These are phyloP conservation scores for Turritopsis dohrnii DNA, from an alignment of 30 jellyfish, hydroid and myxozoan species.

Conservation along the genomic window DNA sequence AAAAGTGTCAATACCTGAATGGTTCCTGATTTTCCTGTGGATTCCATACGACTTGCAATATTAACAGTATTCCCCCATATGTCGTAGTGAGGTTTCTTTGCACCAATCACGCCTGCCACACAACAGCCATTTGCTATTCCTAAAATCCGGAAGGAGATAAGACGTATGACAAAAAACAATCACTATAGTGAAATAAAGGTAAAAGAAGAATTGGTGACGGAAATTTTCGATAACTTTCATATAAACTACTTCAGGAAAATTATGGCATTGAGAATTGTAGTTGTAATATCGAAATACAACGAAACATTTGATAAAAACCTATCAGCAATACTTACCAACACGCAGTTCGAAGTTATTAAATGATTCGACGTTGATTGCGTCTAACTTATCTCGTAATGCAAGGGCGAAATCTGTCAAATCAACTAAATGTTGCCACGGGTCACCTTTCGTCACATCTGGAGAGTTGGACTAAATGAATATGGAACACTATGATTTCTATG, in stretches of 20 bases:
- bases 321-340: constrained; percentile 62
- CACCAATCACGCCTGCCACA: constrained; percentile 99
- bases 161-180: no score
- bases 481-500: no score
- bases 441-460: constrained; percentile 26
- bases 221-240: no score
- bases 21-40: constrained; percentile 85
- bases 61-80: constrained; percentile 97
- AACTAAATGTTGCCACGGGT: constrained; percentile 80
- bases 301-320: no score
- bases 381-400: constrained; percentile 61
- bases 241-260: no score
- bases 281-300: no score
- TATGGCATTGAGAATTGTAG: no score
- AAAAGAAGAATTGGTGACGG: no score
- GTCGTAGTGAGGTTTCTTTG: constrained; percentile 96
- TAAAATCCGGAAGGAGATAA: neutral
- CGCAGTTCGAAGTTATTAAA: constrained; percentile 77
- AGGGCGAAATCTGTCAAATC: constrained; percentile 84
- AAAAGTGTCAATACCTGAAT: constrained; percentile 53
- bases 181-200: no score
- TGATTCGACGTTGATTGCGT: constrained; percentile 64
- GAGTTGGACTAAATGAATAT: neutral
- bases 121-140: constrained; percentile 97
- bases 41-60: constrained; percentile 93